Evolutionary conservation across 2,113 vertebrate species (phyloP).

Genomic region (Microcebus tavaratra): DNA sequence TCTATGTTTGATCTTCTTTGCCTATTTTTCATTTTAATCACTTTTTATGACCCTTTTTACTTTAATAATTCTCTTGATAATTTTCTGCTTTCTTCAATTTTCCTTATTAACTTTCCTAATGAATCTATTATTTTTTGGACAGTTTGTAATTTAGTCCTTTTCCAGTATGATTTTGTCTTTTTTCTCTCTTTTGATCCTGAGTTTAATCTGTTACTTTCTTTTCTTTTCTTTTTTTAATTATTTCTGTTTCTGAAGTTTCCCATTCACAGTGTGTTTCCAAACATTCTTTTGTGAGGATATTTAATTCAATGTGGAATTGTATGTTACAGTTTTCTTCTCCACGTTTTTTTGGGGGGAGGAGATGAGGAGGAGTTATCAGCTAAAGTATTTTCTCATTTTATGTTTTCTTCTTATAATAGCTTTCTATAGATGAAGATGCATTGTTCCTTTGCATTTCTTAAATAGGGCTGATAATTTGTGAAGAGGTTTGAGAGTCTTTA

Average conservation of each 20-base stretch:
- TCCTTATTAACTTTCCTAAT: not conserved
- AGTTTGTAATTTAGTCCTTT: constrained; percentile 22
- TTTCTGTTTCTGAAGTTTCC: constrained; percentile 19
- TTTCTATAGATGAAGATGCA: not conserved
- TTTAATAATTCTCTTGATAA: not conserved
- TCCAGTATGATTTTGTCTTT: not conserved
- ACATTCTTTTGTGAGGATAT: not conserved
- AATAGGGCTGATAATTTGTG: not conserved
- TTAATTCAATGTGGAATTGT: not conserved
- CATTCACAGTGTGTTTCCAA: not conserved
- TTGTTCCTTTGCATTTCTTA: not conserved
- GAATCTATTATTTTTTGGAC: not conserved
- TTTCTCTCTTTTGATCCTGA: not conserved
- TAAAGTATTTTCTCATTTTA: not conserved
- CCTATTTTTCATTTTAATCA: not conserved
- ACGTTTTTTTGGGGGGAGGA: not conserved
- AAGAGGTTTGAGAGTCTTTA: not conserved
- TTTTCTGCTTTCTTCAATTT: not conserved
- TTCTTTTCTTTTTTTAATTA: not conserved
- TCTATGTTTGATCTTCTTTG: not conserved
- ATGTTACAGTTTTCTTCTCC: not conserved
- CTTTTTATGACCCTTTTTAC: not conserved
- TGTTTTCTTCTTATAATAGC: not conserved
- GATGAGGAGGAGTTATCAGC: no score
- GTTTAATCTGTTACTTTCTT: not conserved